A percentile compares a stretch with the other conserved stretches of the same genome.
Conservation (phyloP, 2,113 vertebrate species). For the Brachyhypopomus gauderio region DNA sequence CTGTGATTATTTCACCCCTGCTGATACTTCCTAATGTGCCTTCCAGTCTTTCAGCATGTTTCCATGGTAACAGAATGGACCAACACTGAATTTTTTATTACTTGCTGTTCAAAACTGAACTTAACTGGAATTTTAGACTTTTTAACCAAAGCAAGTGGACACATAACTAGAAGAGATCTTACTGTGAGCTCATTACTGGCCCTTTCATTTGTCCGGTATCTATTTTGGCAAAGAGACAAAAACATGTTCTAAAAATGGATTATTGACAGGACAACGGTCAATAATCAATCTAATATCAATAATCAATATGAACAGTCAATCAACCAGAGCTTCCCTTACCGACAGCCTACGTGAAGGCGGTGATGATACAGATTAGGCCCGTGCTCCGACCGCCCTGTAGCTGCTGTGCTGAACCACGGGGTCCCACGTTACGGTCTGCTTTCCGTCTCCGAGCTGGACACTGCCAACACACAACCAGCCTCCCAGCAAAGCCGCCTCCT, state of each 20-base stretch:
- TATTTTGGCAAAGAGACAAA: background rate
- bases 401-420: background rate
- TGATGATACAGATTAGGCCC: constrained; percentile 22
- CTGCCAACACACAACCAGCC: constrained; percentile 10
- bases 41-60: constrained; percentile 21
- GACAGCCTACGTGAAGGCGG: constrained; percentile 24
- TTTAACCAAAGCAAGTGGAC: constrained; percentile 7
- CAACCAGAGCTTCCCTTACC: constrained; percentile 32
- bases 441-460: constrained; percentile 9
- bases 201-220: background rate
- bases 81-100: constrained; percentile 6
- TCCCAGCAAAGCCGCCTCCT: background rate
- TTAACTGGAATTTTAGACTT: constrained; percentile 9
- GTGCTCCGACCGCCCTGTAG: constrained; percentile 27
- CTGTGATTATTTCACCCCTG: background rate
- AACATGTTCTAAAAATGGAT: constrained; percentile 2
- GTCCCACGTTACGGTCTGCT: constrained; percentile 22
- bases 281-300: constrained; percentile 15
- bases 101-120: background rate
- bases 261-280: constrained; percentile 10
- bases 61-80: constrained; percentile 51
- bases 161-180: background rate
- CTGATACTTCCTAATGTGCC: constrained; percentile 3
- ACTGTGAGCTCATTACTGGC: background rate
- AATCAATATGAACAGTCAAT: background rate